Conservation (phyloP, 2,113 vertebrate species). For the Maccullochella peelii region DNA sequence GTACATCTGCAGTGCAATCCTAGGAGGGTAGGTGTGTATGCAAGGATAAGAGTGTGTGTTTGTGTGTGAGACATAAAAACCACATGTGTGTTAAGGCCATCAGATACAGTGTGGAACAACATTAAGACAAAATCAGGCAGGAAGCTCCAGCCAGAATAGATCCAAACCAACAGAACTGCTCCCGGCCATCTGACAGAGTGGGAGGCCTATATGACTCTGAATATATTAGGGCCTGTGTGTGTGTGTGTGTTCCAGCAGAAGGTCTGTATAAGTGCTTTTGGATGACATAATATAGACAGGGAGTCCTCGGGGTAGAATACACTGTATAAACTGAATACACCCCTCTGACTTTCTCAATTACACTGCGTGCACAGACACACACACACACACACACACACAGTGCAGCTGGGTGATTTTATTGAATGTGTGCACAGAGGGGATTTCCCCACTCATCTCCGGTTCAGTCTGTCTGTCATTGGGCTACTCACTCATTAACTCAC, state of each 20-base stretch:
- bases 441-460: slow-evolving; percentile 82
- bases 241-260: slow-evolving; percentile 47
- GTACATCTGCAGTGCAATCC: slow-evolving; percentile 41
- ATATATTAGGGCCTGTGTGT: slow-evolving; percentile 52
- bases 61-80: slow-evolving; percentile 44
- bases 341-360: slow-evolving; percentile 75
- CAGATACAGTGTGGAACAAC: slow-evolving; percentile 56
- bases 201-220: slow-evolving; percentile 58
- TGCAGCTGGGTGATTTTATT: slow-evolving; percentile 78
- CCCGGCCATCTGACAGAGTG: slow-evolving; percentile 61
- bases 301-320: slow-evolving; percentile 73
- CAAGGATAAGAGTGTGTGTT: slow-evolving; percentile 20
- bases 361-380: slow-evolving; percentile 20
- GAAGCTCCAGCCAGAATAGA: slow-evolving; percentile 51
- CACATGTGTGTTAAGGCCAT: slow-evolving; percentile 58
- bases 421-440: slow-evolving; percentile 76
- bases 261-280: slow-evolving; percentile 71
- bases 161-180: slow-evolving; percentile 62
- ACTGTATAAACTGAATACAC: slow-evolving; percentile 73
- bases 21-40: slow-evolving; percentile 32
- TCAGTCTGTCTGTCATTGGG: slow-evolving; percentile 79
- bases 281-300: slow-evolving; percentile 77
- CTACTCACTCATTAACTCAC: slow-evolving; percentile 73
- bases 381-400: slow-evolving; percentile 31
- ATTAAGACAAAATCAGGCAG: slow-evolving; percentile 63